These are phyloP conservation scores for Rhinichthys klamathensis DNA, from an alignment of 2,113 vertebrate genomes.

Conservation along the genomic window DNA sequence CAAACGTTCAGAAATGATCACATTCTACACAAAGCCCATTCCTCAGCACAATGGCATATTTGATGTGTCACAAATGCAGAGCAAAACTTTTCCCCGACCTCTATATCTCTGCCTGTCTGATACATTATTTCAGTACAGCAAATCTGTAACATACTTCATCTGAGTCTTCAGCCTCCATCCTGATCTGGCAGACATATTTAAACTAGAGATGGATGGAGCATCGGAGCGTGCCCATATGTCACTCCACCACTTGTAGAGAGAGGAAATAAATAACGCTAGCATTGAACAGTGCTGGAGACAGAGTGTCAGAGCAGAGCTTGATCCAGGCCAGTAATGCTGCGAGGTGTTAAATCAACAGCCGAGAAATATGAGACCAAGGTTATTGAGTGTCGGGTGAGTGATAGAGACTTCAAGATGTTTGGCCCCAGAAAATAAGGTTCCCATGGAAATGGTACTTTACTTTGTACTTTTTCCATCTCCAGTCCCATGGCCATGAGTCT, in stretches of 20 bases:
- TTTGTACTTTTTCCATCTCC: conserved; percentile 62
- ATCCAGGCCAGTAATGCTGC: conserved; percentile 69
- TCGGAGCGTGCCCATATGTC: conserved; percentile 68
- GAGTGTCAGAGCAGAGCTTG: conserved; percentile 69
- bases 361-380: conserved; percentile 79
- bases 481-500: conserved; percentile 45
- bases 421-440: conserved; percentile 65
- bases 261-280: conserved; percentile 69
- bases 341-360: conserved; percentile 76
- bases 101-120: conserved; percentile 39
- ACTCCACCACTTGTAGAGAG: conserved; percentile 61
- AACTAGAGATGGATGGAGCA: conserved; percentile 72
- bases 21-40: conserved; percentile 43
- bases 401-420: conserved; percentile 68
- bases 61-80: conserved; percentile 58
- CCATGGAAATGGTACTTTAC: conserved; percentile 75
- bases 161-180: conserved; percentile 66
- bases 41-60: conserved; percentile 42
- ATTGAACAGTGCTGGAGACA: conserved; percentile 63
- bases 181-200: conserved; percentile 71
- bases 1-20: conserved; percentile 12
- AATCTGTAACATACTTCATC: conserved; percentile 71
- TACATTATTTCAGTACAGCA: conserved; percentile 64
- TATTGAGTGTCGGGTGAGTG: conserved; percentile 73
- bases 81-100: conserved; percentile 65